Evolutionary conservation across 37 sponge, comb jelly and placozoan genomes (phyloP).

Genomic region (Tethya wilhelma): DNA sequence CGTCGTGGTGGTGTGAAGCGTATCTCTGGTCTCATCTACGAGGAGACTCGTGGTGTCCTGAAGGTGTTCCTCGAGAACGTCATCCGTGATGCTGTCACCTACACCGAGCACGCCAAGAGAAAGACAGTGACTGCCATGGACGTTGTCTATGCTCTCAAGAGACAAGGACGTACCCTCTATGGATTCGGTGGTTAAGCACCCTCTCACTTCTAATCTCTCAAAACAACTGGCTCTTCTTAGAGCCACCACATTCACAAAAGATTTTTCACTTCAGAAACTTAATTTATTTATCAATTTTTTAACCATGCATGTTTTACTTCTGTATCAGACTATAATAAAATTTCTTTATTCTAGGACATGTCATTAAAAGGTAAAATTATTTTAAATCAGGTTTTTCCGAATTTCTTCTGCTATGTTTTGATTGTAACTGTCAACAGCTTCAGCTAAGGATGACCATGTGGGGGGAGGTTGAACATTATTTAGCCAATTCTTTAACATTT

Average conservation of each 20-base stretch:
- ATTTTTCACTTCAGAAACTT: no score
- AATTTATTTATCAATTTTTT: no score
- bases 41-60: conserved; percentile 97
- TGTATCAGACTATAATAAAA: no score
- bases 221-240: conserved; percentile 70
- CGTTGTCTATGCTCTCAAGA: conserved; percentile 97
- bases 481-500: no score
- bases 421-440: no score
- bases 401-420: no score
- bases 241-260: conserved; percentile 59
- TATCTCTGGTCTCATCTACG: conserved; percentile 97
- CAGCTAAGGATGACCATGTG: no score
- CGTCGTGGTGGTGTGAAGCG: conserved; percentile 99
- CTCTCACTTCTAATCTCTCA: neutral
- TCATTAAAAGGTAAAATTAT: no score
- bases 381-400: no score
- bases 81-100: conserved; percentile 98
- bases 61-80: conserved; percentile 98
- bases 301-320: no score
- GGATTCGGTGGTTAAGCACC: conserved; percentile 94
- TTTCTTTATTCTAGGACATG: no score
- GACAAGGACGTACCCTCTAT: conserved; percentile 98
- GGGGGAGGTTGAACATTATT: no score
- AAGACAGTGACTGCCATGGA: conserved; percentile 99
- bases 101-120: conserved; percentile 99